Evolutionary conservation across 2,113 vertebrate species (phyloP), one percentile per base, ranked within the genome.

Genomic region (Anseranas semipalmata): DNA sequence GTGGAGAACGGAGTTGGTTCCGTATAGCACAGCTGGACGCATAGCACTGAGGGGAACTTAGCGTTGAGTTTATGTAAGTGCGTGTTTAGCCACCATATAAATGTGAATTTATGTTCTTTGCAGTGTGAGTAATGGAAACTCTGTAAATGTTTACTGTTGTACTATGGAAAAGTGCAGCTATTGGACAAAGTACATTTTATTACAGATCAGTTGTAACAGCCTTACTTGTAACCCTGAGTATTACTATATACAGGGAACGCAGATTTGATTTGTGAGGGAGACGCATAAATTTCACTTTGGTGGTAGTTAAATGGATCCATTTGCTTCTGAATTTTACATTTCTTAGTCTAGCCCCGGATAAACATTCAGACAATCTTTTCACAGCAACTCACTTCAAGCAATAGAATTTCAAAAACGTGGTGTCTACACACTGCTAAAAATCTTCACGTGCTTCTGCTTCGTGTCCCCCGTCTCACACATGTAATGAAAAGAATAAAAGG

Each of bases 91-190:
- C 30, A 81, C 33, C 33, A 15, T 90, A 68, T 71, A 90, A 93
- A 60, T 59, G 46, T 92, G 88, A 87, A 66, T 10, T 55, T 93
- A 46, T 19, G 37, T 84, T 89, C 63, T 91, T 73, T 95, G 58
- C 58, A 52, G 33, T 75, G 39, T 94, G 89, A 82, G 88, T 96
- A 95, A 93, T 94, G 95, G 89, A 95, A 96, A 90, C 33, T 83
- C 33, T 82, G 78, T 85, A 66, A 91, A 90, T 67, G 60, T 93
- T 95, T 97, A 50, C 83, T 78, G 0, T 68, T 94, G 76, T 90
- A 41, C 76, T 85, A 7, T 85, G 82, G 75, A 81, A 90, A 91
- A 96, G 41, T 65, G 37, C 35, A 72, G 62, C 70, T 95, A n/a
- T 10, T 90, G 67, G 66, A 78, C 59, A 67, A 73, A 94, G 55